Percentiles rank a stretch among this genome's conserved stretches.
Conservation (phyloP, 1,140 invertebrate species). For the Octopus sinensis region DNA sequence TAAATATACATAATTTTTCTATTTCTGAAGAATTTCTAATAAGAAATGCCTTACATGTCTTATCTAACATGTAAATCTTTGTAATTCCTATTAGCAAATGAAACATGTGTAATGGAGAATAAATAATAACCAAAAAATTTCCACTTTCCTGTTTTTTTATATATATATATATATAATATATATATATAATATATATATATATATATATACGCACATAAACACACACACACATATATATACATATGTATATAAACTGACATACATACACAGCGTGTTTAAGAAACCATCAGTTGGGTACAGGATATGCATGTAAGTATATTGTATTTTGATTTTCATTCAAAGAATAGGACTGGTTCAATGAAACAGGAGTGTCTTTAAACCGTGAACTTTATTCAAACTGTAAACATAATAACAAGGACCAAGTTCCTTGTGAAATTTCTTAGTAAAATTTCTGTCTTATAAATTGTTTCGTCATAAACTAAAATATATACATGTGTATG, state of each 20-base stretch:
- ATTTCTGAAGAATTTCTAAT: no score
- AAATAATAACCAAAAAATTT: no score
- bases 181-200: conserved; percentile 1
- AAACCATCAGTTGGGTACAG: not conserved
- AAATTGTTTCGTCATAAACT: not conserved
- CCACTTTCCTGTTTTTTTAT: no score
- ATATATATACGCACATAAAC: not conserved
- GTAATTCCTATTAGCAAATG: no score
- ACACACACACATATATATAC: not conserved
- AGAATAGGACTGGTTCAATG: not conserved
- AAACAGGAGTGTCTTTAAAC: not conserved
- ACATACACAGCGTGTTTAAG: not conserved
- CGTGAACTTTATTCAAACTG: not conserved
- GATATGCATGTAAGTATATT: not conserved
- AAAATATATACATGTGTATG: not conserved
- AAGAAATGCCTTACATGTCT: no score
- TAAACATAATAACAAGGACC: not conserved
- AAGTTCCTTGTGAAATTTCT: not conserved
- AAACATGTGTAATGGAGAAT: no score
- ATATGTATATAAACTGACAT: not conserved
- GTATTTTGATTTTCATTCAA: not conserved
- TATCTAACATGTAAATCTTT: no score
- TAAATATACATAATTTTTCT: no score
- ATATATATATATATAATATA: no score
- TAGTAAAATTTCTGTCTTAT: not conserved